A percentile compares a stretch with the other conserved stretches of the same genome.
Evolutionary conservation across 2,113 vertebrate genomes (phyloP).

Genomic region (Brevimyrus niger): DNA sequence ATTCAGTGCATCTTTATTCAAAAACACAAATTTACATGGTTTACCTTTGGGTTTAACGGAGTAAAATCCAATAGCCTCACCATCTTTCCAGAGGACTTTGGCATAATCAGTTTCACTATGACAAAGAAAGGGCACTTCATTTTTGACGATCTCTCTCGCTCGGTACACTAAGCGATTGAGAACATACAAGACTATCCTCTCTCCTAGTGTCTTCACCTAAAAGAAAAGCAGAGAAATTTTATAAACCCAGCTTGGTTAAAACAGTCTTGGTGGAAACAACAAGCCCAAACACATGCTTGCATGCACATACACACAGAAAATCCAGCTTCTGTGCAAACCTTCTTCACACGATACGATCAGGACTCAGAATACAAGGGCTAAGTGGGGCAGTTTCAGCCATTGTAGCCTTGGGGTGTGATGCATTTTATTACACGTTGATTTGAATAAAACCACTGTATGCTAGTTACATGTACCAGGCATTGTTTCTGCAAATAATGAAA

Average conservation of each 20-base stretch:
- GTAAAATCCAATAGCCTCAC: conserved; percentile 87
- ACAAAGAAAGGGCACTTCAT: conserved; percentile 76
- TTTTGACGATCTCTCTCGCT: conserved; percentile 67
- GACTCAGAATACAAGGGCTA: not conserved
- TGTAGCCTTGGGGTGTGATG: not conserved
- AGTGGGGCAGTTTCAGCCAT: not conserved
- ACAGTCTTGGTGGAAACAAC: not conserved
- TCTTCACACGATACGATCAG: not conserved
- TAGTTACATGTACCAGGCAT: not conserved
- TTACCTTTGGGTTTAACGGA: conserved; percentile 80
- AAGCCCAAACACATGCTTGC: not conserved
- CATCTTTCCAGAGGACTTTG: conserved; percentile 81
- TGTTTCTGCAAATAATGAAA: not conserved
- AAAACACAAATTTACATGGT: not conserved
- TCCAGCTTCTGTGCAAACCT: not conserved
- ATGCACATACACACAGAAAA: not conserved
- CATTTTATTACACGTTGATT: conserved; percentile 3
- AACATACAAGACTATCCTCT: conserved; percentile 82
- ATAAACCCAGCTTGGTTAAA: not conserved
- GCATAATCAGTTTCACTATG: conserved; percentile 70
- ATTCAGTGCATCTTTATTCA: not conserved
- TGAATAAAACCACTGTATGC: not conserved
- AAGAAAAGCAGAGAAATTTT: conserved; percentile 6
- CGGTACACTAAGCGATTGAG: conserved; percentile 84
- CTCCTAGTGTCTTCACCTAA: conserved; percentile 74